Evolutionary conservation across 1,140 invertebrate genomes (phyloP).

Genomic region (Catajapyx aquilonaris): DNA sequence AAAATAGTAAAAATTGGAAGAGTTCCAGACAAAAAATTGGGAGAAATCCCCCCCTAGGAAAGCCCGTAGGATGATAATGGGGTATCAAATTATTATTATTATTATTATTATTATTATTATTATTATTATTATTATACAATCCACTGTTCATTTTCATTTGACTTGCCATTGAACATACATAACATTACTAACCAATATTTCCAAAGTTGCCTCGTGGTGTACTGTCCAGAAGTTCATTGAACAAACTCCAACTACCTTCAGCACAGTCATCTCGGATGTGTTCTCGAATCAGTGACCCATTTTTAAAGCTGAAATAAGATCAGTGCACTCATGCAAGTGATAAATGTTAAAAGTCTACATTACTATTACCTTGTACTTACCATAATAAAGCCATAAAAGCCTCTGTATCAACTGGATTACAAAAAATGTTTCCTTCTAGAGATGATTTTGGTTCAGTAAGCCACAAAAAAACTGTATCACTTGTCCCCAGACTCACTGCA

Average conservation of each 20-base stretch:
- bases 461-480: constrained; percentile 75
- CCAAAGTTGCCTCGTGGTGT: constrained; percentile 82
- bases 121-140: too few relatives aligned
- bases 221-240: constrained; percentile 56
- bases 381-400: constrained; percentile 78
- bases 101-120: too few relatives aligned
- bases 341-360: constrained; percentile 3
- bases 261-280: constrained; percentile 51
- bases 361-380: constrained; percentile 22
- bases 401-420: constrained; percentile 53
- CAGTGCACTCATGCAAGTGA: too few relatives aligned
- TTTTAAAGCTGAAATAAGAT: constrained; percentile 54
- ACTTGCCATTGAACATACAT: too few relatives aligned
- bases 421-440: constrained; percentile 62
- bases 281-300: constrained; percentile 78
- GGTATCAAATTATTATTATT: too few relatives aligned
- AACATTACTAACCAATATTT: constrained; percentile 51
- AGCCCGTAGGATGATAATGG: too few relatives aligned
- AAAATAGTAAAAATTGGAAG: too few relatives aligned
- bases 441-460: constrained; percentile 39
- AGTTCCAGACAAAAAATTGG: too few relatives aligned
- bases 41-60: too few relatives aligned
- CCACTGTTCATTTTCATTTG: too few relatives aligned
- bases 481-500: constrained; percentile 76
- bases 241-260: constrained; percentile 61